Conservation (phyloP, 2,113 vertebrate species). For the Maylandia zebra region DNA sequence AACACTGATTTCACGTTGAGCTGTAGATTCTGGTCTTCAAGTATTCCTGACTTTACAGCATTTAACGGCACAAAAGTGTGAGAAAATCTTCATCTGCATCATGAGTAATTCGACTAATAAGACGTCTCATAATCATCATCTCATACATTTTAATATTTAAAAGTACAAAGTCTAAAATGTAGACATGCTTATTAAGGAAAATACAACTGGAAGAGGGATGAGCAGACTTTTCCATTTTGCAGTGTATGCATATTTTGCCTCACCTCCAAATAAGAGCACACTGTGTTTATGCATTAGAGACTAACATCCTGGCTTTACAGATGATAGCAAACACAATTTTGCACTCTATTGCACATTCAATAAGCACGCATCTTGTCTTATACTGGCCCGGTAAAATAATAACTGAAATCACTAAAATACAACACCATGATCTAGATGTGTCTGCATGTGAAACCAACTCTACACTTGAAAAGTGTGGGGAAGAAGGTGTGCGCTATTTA, state of each 20-base stretch:
- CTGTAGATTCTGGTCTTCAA: neutral
- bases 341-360: fast-evolving
- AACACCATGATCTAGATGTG: neutral
- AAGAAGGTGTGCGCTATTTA: neutral
- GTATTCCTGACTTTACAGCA: neutral
- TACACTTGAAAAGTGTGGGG: neutral
- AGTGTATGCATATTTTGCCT: neutral
- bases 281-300: neutral
- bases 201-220: neutral
- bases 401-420: neutral
- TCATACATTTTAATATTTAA: neutral
- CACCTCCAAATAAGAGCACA: neutral
- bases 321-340: neutral
- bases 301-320: neutral
- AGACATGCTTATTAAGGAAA: neutral
- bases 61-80: neutral
- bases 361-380: neutral
- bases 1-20: neutral
- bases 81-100: neutral
- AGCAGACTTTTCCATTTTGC: neutral
- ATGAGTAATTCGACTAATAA: neutral
- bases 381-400: neutral
- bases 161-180: neutral
- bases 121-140: neutral
- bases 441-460: neutral